phyloP scores from a whole-genome alignment of 2,888 invertebrate genomes.

The Trissonchulus latispiculum region DNA sequence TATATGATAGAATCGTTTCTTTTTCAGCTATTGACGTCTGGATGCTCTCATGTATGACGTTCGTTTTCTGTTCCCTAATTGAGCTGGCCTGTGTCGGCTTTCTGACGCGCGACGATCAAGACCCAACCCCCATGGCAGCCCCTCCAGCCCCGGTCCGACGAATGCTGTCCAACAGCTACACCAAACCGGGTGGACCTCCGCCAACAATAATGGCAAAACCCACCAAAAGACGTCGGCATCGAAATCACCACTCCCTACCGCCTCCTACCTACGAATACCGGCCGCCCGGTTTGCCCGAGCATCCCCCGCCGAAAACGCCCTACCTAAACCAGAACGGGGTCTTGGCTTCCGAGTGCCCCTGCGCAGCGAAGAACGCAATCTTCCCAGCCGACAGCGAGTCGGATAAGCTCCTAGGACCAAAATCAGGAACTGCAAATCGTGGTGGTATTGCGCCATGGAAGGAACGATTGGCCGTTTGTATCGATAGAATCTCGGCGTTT shows the following conservation, averaged over 20 bases:
- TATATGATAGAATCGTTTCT: no score
- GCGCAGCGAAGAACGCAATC: not conserved
- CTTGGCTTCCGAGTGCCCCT: not conserved
- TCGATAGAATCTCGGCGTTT: slow-evolving; percentile 36
- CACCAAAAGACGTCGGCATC: not conserved
- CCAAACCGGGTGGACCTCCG: not conserved
- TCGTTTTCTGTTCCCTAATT: slow-evolving; percentile 24
- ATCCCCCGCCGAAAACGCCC: not conserved
- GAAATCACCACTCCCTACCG: not conserved
- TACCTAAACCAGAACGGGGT: not conserved
- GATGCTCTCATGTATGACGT: slow-evolving; percentile 27
- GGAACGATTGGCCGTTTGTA: slow-evolving; percentile 30
- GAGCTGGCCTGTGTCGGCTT: slow-evolving; percentile 25
- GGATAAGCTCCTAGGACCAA: not conserved
- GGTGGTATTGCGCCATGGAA: not conserved
- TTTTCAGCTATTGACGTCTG: slow-evolving; percentile 23
- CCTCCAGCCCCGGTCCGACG: not conserved
- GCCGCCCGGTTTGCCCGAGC: slow-evolving; percentile 35
- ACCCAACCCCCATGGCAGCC: not conserved
- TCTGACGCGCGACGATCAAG: slow-evolving; percentile 22
- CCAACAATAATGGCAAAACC: not conserved
- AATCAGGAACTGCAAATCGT: not conserved
- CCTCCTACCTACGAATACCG: slow-evolving; percentile 37
- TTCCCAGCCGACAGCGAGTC: not conserved
- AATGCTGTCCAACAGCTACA: not conserved